Evolutionary conservation across 2,888 invertebrate species (phyloP).

Genomic region (Synanthedon andrenaeformis): DNA sequence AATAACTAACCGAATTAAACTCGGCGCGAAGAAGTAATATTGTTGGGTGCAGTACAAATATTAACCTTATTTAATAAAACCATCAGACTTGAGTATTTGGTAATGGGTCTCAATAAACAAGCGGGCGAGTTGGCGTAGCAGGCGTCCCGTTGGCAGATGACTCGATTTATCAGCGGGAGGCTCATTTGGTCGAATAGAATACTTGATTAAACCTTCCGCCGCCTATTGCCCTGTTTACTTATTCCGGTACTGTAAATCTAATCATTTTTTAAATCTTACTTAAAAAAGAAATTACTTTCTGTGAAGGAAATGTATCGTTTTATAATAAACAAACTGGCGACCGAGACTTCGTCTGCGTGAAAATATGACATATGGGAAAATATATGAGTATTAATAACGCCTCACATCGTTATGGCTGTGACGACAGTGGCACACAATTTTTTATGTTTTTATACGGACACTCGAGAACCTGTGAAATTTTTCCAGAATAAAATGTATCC

Average conservation of each 20-base stretch:
- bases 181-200: slow-evolving; percentile 36
- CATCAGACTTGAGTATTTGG: slow-evolving; percentile 17
- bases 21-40: not conserved
- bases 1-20: too few species aligned
- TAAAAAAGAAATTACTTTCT: not conserved
- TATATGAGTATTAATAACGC: too few species aligned
- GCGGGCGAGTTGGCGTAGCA: slow-evolving; percentile 16
- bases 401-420: too few species aligned
- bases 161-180: slow-evolving; percentile 42
- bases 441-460: too few species aligned
- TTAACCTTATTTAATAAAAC: slow-evolving; percentile 9
- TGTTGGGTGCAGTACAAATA: slow-evolving; percentile 2
- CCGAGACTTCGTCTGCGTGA: too few species aligned
- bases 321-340: too few species aligned
- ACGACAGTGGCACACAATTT: too few species aligned
- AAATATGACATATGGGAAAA: too few species aligned
- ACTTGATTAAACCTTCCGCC: slow-evolving; percentile 38
- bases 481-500: too few species aligned
- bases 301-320: not conserved
- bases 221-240: slow-evolving; percentile 26
- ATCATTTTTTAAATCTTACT: slow-evolving; percentile 8
- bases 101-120: slow-evolving; percentile 36
- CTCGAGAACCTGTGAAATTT: too few species aligned
- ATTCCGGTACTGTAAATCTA: slow-evolving; percentile 22
- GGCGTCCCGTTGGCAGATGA: slow-evolving; percentile 26